Base-by-base conservation (phyloP, 2,888 invertebrate genomes). In the Lepidonotus clava region DNA sequence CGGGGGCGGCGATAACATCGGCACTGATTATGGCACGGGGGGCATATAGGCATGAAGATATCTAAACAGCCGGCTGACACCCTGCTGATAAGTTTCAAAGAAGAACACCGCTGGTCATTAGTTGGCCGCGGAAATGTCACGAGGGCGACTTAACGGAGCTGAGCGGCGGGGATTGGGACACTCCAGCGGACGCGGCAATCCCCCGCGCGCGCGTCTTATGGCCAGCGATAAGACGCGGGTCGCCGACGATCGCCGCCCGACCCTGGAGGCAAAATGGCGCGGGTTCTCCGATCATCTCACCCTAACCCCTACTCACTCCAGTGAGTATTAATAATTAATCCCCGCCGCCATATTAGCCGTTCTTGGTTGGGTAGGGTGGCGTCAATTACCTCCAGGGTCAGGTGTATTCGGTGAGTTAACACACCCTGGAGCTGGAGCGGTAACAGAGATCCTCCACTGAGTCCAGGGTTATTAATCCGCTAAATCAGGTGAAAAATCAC, bases 1-100 rank as follows among this genome's bases (percentile, higher is more conserved):
- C 83, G 40, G 38, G 51, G 14, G 40, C 56, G 21, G 18, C 38
- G 87, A 87, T 87, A 84, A 41, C 40, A 87, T 87, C 87, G 61
- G 67, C 46, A 34, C 84, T 84, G 87, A 87, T 87, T 87, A 87
- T 51, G 87, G 61, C 32, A 66, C 28, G 87, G n/a, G 41, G 85
- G 34, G 38, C 87, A 85, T 67, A 67, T 87, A 87, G 32, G 53
- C 87, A 87, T 87, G 85, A 87, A 87, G 87, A 87, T 87, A 87
- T 87, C 87, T 84, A 32, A 28, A 38, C 24, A 32, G 83, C 34
- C 34, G 56, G 34, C 84, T 84, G 84, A 84, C 84, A 34, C 24
- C 32, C 56, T 21, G n/a, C 34, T 24, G 84, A 84, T 84, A 84
- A 84, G 84, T 84, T 51, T 36, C 84, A 56, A 51, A 24, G 53